Conservation (phyloP, 1,140 invertebrate genomes). For the Aleiodes sp. region DNA sequence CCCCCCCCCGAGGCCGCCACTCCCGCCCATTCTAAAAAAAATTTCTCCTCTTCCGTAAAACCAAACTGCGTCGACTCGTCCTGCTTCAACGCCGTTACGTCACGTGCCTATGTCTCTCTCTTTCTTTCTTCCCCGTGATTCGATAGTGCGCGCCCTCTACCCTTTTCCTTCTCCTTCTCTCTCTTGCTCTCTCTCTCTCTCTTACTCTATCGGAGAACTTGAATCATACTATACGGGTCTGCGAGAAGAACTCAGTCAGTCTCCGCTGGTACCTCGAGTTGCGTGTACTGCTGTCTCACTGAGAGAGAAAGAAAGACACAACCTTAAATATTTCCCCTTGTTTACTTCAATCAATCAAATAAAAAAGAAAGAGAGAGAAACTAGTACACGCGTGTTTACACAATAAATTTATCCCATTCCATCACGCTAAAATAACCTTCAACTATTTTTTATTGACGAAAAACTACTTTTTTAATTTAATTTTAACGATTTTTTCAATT, state of each 20-base stretch:
- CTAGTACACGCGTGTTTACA: too few relatives aligned
- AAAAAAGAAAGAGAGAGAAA: too few relatives aligned
- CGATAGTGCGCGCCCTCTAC: background rate
- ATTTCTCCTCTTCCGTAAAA: background rate
- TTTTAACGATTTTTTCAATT: too few relatives aligned
- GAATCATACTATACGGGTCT: conserved; percentile 11
- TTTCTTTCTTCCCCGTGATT: background rate
- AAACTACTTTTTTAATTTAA: too few relatives aligned
- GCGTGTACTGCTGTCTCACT: conserved; percentile 34
- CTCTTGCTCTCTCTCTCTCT: background rate
- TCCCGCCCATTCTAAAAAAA: background rate
- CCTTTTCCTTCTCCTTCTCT: background rate
- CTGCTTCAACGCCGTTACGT: conserved; percentile 14
- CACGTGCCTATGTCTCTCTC: background rate
- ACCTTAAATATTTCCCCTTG: background rate
- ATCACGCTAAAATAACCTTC: too few relatives aligned
- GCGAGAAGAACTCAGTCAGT: conserved; percentile 36
- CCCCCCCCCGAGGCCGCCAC: conserved; percentile 22
- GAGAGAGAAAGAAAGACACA: background rate
- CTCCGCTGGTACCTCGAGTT: conserved; percentile 50
- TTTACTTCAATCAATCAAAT: too few relatives aligned
- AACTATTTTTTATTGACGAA: too few relatives aligned
- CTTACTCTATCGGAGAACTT: background rate
- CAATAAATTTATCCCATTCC: too few relatives aligned
- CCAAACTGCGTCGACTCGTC: conserved; percentile 16